These are phyloP conservation scores for Micromussa lordhowensis DNA, from an alignment of 92 coral and sea anemone genomes.

Conservation along the genomic window DNA sequence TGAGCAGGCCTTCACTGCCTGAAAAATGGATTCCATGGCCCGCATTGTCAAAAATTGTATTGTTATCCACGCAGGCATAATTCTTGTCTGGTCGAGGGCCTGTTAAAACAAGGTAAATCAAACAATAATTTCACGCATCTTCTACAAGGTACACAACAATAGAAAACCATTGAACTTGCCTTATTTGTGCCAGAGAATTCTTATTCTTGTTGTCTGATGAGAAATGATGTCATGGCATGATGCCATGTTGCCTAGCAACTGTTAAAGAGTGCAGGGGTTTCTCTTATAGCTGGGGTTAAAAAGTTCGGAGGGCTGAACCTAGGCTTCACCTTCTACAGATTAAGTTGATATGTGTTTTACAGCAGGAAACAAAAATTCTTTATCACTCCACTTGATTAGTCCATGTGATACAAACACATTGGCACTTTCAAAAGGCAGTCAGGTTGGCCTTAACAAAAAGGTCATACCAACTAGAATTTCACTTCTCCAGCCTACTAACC, in stretches of 20 bases:
- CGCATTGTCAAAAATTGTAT: conserved; percentile 84
- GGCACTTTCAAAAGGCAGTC: too few relatives aligned
- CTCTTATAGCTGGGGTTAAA: too few relatives aligned
- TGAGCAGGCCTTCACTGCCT: conserved; percentile 89
- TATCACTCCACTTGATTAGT: background rate
- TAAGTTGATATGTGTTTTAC: background rate
- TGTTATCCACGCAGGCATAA: conserved; percentile 87
- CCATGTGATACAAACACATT: background rate
- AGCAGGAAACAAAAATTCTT: background rate
- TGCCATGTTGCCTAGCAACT: too few relatives aligned
- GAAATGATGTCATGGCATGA: too few relatives aligned
- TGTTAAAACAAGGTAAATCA: conserved; percentile 18
- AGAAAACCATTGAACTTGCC: too few relatives aligned
- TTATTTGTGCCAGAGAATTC: background rate
- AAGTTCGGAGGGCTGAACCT: background rate
- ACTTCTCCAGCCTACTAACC: conserved; percentile 25
- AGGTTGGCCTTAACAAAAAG: background rate
- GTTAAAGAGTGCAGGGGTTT: too few relatives aligned
- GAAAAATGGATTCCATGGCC: conserved; percentile 93
- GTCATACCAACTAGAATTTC: background rate
- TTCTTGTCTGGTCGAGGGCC: conserved; percentile 96
- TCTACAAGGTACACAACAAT: background rate
- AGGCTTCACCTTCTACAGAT: background rate
- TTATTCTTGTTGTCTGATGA: too few relatives aligned
- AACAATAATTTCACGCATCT: background rate